Base-by-base conservation (phyloP, 2,113 vertebrate genomes). In the Scalopus aquaticus region DNA sequence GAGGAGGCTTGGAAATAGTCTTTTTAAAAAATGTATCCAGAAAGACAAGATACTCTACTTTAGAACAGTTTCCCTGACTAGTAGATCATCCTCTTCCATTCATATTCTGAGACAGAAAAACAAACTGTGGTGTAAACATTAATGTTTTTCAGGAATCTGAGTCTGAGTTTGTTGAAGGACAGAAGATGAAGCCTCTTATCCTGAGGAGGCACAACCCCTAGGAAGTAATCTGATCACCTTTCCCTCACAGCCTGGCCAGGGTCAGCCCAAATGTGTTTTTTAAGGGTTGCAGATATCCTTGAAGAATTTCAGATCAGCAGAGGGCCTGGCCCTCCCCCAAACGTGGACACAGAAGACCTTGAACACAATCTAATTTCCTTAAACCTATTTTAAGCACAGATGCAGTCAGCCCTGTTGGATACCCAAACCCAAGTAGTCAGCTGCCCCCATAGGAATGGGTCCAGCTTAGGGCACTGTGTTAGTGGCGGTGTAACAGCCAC, bases 41-140 rank as follows among this genome's bases (percentile, higher is more conserved):
- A 88, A 87, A 85, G 9, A 72, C 15, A 91, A 86, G 46, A 58
- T 67, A 39, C 30, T 79, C 32, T 62, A 79, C 4, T 60, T 88
- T 46, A 56, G 22, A 60, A 37, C 17, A 86, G 10, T 74, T 54
- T 62, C 11, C 16, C 8, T 70, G 30, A 24, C 64, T 64, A 46
- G 80, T n/a, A 58, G 39, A 81, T 79, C 51, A 30, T 44, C 42
- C 20, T 65, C 9, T 26, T 46, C 81, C 37, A 89, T n/a, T 65
- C 32, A 16, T 56, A 35, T 78, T 72, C 51, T 15, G 39, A 65
- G 44, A 16, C 5, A 74, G 16, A 80, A 44, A 76, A 6, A 6
- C 77, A 17, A 58, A 67, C 6, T 4, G 26, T 9, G 60, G 20
- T 39, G 0, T 20, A 51, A 39, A 67, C 13, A 17, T 15, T 56